Evolutionary conservation across 2,888 invertebrate species (phyloP).

Genomic region (Drosophila gaucha): DNA sequence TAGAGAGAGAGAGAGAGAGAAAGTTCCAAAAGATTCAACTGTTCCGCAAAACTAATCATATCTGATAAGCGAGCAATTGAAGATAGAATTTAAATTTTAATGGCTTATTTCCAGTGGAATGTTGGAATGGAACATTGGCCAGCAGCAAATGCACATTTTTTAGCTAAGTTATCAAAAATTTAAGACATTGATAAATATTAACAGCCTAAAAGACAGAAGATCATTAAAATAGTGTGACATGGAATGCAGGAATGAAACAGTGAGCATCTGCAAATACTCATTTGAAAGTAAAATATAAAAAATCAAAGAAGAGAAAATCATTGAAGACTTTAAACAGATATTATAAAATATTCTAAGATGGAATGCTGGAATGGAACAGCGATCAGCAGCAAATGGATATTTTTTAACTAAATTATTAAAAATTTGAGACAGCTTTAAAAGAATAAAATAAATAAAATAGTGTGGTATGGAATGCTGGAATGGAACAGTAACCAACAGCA

Average conservation of each 20-base stretch:
- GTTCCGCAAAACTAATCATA: not conserved
- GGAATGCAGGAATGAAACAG: constrained; percentile 1
- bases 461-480: not conserved
- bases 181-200: not conserved
- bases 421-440: too few relatives aligned
- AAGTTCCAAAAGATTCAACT: not conserved
- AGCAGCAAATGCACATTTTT: not conserved
- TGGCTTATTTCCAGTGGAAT: not conserved
- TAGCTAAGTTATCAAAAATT: not conserved
- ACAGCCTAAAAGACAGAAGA: too few relatives aligned
- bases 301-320: not conserved
- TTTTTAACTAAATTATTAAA: too few relatives aligned
- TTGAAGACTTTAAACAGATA: not conserved
- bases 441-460: not conserved
- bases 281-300: not conserved
- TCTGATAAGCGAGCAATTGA: too few relatives aligned
- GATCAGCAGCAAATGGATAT: not conserved
- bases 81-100: too few relatives aligned
- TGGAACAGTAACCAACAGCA: not conserved
- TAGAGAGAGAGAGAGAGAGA: not conserved
- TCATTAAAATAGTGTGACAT: not conserved
- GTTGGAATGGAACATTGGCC: not conserved
- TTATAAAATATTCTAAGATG: not conserved
- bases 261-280: too few relatives aligned
- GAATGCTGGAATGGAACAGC: constrained; percentile 1